Base-by-base conservation (phyloP, 2,888 invertebrate genomes). In the Acanthosepion pharaonis region DNA sequence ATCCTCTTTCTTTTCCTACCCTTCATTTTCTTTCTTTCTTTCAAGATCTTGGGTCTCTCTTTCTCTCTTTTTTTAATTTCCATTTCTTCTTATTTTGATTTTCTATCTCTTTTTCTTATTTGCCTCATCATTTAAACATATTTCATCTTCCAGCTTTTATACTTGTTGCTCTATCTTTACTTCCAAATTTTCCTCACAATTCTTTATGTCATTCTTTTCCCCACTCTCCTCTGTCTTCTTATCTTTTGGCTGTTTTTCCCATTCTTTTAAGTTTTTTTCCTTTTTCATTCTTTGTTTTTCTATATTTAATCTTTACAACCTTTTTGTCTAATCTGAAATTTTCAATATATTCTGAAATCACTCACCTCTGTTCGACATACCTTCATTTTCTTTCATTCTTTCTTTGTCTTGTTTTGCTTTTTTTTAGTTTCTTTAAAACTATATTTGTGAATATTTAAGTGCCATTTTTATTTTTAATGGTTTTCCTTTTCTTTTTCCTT, bases 251-350 rank as follows among this genome's bases (percentile, higher is more conserved):
- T 20, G 5, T 59, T 23, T n/a, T n/a, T 78, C 11, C n/a, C 8
- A 9, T 78, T 78, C 0, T 28, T 28, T 28, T 8, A 64, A 20
- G 8, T 78, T 28, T n/a, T 78, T n/a, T 20, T 23, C 55, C 6
- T 59, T 59, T 59, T 59, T 59, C 59, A 20, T 59, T 59, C 23
- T 59, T 59, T 59, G 5, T 20, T 8, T 78, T 78, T 78, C 78
- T 78, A n/a, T n/a, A 78, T 64, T 64, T 78, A 78, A 78, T 78
- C 28, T 78, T 78, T n/a, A 78, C n/a, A n/a, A 78, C 78, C n/a
- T 9, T 28, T 78, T n/a, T 78, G 78, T 78, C 78, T 78, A 11
- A 78, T 78, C 78, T n/a, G 78, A 78, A 78, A 78, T 28, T 28
- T n/a, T n/a, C 8, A 78, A n/a, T 78, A 28, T 78, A n/a, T n/a